A percentile compares a stretch with the other conserved stretches of the same genome.
Evolutionary conservation across 2,888 invertebrate species (phyloP).

Genomic region (Argyra leucocephala): DNA sequence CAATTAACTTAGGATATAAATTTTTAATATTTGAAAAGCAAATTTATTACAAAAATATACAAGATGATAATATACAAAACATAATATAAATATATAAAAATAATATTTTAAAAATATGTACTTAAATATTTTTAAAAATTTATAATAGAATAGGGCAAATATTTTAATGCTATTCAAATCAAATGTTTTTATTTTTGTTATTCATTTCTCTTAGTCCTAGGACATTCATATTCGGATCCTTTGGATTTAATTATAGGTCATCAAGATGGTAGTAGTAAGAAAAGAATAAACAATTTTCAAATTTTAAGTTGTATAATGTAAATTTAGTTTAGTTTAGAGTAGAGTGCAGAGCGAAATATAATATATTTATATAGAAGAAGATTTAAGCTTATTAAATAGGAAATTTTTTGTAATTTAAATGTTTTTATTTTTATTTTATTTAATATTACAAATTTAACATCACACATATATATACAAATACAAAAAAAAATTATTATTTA

Average conservation of each 20-base stretch:
- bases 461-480: background rate
- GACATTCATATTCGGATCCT: slow-evolving; percentile 3
- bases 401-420: background rate
- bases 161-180: no score
- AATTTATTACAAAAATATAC: no score
- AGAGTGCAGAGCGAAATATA: background rate
- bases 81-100: no score
- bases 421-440: background rate
- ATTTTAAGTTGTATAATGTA: background rate
- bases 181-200: slow-evolving; percentile 7
- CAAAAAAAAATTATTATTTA: background rate
- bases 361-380: background rate
- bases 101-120: no score
- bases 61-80: no score
- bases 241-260: slow-evolving; percentile 3
- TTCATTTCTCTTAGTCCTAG: slow-evolving; percentile 1
- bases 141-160: no score
- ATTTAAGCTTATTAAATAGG: background rate
- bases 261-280: background rate
- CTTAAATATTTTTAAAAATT: no score
- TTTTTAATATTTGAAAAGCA: no score
- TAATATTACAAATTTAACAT: background rate
- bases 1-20: no score
- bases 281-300: no score
- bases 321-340: background rate